Evolutionary conservation across 1,140 invertebrate species (phyloP).

Genomic region (Akabosia matsudoensis): DNA sequence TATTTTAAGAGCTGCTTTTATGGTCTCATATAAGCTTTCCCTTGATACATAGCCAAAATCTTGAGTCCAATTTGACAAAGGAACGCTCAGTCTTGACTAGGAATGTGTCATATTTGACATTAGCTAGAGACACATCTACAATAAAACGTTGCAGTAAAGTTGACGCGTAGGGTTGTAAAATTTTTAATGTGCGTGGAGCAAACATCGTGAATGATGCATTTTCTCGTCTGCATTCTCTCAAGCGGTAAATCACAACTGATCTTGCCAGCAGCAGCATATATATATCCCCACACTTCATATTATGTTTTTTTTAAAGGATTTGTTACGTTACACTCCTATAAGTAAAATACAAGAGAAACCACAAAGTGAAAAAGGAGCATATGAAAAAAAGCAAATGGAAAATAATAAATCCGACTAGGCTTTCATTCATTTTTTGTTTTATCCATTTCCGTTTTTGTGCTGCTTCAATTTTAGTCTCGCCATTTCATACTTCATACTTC

Average conservation of each 20-base stretch:
- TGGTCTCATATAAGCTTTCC: too few species aligned
- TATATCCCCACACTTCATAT: background rate
- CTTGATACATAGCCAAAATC: too few species aligned
- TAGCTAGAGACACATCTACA: too few species aligned
- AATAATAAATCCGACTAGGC: background rate
- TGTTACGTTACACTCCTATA: background rate
- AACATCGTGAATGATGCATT: background rate
- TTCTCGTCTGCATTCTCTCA: background rate
- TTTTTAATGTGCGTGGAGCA: background rate
- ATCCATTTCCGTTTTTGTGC: background rate
- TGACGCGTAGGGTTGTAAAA: background rate
- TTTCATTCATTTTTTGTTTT: background rate
- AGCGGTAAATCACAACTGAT: background rate
- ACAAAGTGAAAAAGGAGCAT: background rate
- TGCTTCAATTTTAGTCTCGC: background rate
- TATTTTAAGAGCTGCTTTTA: too few species aligned
- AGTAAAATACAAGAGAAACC: background rate
- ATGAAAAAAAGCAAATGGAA: background rate
- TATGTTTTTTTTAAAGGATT: background rate
- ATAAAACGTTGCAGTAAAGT: too few species aligned
- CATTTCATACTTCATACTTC: constrained; percentile 11
- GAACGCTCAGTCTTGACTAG: too few species aligned
- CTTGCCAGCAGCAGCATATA: background rate
- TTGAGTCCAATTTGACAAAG: too few species aligned
- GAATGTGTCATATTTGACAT: too few species aligned